Evolutionary conservation across 2,113 vertebrate species (phyloP), one percentile per base, ranked within the genome.

Genomic region (Chauna torquata): DNA sequence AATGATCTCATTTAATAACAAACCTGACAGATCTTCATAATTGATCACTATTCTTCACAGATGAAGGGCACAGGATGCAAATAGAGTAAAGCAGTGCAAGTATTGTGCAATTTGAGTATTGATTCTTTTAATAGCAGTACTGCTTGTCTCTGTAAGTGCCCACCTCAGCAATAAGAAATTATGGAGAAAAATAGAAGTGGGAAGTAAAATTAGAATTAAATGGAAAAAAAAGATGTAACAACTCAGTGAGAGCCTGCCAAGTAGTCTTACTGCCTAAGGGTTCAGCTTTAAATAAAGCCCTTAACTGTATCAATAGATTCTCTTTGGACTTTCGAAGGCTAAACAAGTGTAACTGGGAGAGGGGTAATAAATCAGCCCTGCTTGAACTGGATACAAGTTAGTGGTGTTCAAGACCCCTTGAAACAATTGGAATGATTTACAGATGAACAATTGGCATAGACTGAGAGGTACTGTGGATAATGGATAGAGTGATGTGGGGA

Each of bases 131-230:
- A 78, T 15, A 94, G 90, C 74, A 88, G 80, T 64, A 34, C 83
- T 90, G 78, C 78, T 80, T 86, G 72, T 64, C 77, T 65, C 92
- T 83, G 4, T 87, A 95, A 96, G 78, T 96, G 88, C 55, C 52
- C 88, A 92, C 82, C 75, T 96, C 95, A 96, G 95, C 96, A 95
- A 75, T 74, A 94, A 91, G 84, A 94, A 96, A 95, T 91, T 85
- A 96, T 61, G 30, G 45, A 15, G 40, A 7, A 52, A 95, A 95
- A 81, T 66, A 92, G 64, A 79, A 74, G 57, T 40, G 16, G 66
- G 61, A 97, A 94, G 78, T 85, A 76, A 95, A 95, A 92, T 91
- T 86, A 91, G 58, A 78, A 47, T 52, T 79, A 72, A 83, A 82
- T 69, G n/a, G 47, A 9, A 16, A 57, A 84, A 75, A 74, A 78